Conservation (phyloP, 2,888 invertebrate genomes). For the Perizoma flavofasciatum region DNA sequence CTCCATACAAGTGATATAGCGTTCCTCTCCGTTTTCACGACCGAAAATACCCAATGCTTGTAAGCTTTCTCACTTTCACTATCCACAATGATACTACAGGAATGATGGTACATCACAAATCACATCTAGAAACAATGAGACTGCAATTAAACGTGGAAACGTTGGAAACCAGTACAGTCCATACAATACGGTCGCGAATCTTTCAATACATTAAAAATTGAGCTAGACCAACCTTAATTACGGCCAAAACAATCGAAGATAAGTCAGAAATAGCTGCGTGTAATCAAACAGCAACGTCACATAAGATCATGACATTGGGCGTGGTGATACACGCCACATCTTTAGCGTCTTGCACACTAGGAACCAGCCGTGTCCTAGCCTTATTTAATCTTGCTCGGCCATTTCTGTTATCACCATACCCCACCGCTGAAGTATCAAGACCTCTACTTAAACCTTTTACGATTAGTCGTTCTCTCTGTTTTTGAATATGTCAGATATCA, state of each 20-base stretch:
- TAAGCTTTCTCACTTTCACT: constrained; percentile 16
- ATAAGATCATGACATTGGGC: constrained; percentile 39
- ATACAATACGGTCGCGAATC: constrained; percentile 1
- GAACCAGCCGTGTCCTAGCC: not conserved
- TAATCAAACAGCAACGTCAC: constrained; percentile 28
- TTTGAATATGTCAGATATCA: too few species aligned
- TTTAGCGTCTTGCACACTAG: constrained; percentile 26
- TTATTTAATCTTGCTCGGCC: too few species aligned
- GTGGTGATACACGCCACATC: constrained; percentile 18
- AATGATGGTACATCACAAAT: constrained; percentile 25
- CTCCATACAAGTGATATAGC: constrained; percentile 25
- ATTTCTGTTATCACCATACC: too few species aligned
- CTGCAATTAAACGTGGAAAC: not conserved
- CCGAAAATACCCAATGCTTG: constrained; percentile 16
- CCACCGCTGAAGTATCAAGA: too few species aligned
- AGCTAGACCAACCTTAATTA: constrained; percentile 16
- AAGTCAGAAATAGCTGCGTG: constrained; percentile 33
- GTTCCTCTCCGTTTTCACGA: constrained; percentile 27
- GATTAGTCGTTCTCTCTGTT: too few species aligned
- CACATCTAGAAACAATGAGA: constrained; percentile 2
- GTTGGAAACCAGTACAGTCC: not conserved
- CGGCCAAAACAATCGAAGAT: constrained; percentile 35
- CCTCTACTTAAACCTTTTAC: too few species aligned
- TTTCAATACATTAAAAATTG: not conserved
- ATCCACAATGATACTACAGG: constrained; percentile 22